phyloP scores from a whole-genome alignment of 2,113 vertebrate genomes.

The Tachysurus fulvidraco region DNA sequence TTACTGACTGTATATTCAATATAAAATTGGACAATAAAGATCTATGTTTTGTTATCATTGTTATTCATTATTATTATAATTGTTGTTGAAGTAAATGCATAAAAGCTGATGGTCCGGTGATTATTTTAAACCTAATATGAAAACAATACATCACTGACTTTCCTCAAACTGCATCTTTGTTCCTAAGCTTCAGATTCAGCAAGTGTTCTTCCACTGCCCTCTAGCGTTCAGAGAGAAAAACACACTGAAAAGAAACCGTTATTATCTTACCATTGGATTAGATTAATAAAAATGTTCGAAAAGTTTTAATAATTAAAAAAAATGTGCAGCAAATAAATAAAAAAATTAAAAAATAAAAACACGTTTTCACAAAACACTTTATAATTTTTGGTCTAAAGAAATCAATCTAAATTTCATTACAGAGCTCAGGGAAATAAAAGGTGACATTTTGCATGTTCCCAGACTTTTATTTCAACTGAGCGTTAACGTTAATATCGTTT shows the following conservation, averaged over 20 bases:
- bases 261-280: neutral
- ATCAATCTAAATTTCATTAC: neutral
- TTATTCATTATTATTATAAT: conserved; percentile 61
- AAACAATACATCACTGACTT: neutral
- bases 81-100: conserved; percentile 19
- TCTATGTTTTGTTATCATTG: neutral
- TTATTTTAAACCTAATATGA: too few relatives aligned
- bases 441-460: neutral
- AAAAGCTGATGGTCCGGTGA: neutral
- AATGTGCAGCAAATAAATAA: neutral
- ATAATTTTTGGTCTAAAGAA: neutral
- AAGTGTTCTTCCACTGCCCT: conserved; percentile 67
- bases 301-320: neutral
- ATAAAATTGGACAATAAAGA: neutral
- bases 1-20: neutral
- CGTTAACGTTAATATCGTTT: neutral
- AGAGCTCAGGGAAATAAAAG: neutral
- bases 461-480: neutral
- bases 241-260: neutral
- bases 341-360: neutral
- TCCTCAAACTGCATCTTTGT: neutral
- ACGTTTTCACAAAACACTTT: neutral
- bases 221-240: conserved; percentile 60
- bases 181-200: conserved; percentile 40
- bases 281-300: too few relatives aligned